Percentiles rank a stretch among this genome's conserved stretches.
phyloP scores from a whole-genome alignment of 1,140 invertebrate species.

The Zophobas atratus region DNA sequence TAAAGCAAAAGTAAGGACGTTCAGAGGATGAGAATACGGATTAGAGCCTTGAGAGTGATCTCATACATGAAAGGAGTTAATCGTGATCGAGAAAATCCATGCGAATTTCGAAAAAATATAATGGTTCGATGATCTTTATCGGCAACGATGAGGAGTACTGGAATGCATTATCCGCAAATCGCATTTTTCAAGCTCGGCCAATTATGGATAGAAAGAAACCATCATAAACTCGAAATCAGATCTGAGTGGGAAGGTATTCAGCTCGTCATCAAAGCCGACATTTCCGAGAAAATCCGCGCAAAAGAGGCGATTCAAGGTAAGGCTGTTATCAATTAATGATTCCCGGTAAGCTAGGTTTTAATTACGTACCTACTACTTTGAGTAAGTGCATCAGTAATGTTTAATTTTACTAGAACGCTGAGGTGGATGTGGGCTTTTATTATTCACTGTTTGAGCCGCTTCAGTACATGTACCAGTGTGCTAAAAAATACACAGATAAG shows the following conservation, averaged over 20 bases:
- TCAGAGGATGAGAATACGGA: conserved; percentile 29
- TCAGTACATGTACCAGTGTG: too few relatives aligned
- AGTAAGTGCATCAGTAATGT: conserved; percentile 6
- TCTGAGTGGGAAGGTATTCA: conserved; percentile 7
- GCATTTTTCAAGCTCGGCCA: conserved; percentile 36
- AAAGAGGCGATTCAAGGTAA: conserved; percentile 20
- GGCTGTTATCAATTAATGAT: not conserved
- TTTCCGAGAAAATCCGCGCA: conserved; percentile 20
- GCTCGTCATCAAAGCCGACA: conserved; percentile 15
- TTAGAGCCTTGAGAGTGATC: conserved; percentile 31
- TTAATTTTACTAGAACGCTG: not conserved
- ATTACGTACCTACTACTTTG: conserved; percentile 1
- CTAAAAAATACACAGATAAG: not conserved
- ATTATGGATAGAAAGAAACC: conserved; percentile 32
- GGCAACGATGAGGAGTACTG: not conserved
- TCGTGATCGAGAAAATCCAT: conserved; percentile 26
- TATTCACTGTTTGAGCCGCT: too few relatives aligned
- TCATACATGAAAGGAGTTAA: conserved; percentile 32
- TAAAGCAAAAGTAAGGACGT: conserved; percentile 40
- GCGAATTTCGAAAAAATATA: conserved; percentile 26
- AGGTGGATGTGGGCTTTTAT: too few relatives aligned
- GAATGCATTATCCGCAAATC: conserved; percentile 2
- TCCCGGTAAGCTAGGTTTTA: not conserved
- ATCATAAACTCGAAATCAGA: conserved; percentile 29
- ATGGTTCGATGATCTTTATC: conserved; percentile 20